phyloP scores from a whole-genome alignment of 2,888 invertebrate species.

The Camptogramma bilineatum region DNA sequence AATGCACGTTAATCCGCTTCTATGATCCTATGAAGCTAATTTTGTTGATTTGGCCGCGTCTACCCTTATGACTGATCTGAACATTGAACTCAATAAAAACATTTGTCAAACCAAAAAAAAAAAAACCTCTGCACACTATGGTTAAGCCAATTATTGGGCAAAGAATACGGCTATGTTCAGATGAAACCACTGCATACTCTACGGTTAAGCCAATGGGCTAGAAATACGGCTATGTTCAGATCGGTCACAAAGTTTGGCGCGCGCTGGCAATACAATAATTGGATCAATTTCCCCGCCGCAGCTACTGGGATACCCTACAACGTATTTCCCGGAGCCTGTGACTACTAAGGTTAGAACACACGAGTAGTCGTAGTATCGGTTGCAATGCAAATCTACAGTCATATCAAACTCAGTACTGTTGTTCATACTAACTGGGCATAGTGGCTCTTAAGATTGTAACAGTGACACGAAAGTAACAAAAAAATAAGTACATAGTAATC shows the following conservation, averaged over 20 bases:
- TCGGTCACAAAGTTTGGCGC: slow-evolving; percentile 19
- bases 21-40: slow-evolving; percentile 9
- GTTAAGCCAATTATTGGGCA: not conserved
- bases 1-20: slow-evolving; percentile 9
- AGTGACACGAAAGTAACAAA: too few relatives aligned
- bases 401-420: too few relatives aligned
- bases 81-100: not conserved
- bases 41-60: slow-evolving; percentile 7
- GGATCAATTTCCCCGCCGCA: slow-evolving; percentile 27
- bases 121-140: too few relatives aligned
- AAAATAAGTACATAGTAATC: too few relatives aligned
- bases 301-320: slow-evolving; percentile 34
- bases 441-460: too few relatives aligned
- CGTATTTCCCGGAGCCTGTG: slow-evolving; percentile 5
- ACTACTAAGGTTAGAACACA: slow-evolving; percentile 35
- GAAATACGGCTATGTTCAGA: slow-evolving; percentile 7
- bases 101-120: too few relatives aligned
- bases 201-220: too few relatives aligned
- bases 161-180: slow-evolving; percentile 7
- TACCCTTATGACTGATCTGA: slow-evolving; percentile 13
- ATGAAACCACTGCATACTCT: too few relatives aligned
- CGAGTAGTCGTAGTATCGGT: not conserved
- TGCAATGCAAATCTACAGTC: slow-evolving; percentile 11
- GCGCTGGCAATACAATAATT: slow-evolving; percentile 19
- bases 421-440: too few relatives aligned